phyloP scores from a whole-genome alignment of 2,888 invertebrate genomes.

The Malthinus seriepunctatus region DNA sequence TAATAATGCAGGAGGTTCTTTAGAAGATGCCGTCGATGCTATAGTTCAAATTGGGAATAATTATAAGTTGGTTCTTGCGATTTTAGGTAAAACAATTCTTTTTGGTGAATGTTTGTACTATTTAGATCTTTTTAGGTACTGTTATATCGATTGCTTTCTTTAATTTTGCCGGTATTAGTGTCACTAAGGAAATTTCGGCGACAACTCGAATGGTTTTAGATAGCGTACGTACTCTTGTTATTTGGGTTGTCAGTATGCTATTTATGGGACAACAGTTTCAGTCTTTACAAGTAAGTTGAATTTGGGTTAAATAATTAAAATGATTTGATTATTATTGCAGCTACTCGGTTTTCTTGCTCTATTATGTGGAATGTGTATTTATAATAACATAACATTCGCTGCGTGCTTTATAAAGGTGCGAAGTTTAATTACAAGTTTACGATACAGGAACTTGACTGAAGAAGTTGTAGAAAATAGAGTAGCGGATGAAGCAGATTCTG shows the following conservation, averaged over 20 bases:
- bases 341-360: slow-evolving; percentile 78
- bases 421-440: slow-evolving; percentile 29
- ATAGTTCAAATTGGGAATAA: slow-evolving; percentile 78
- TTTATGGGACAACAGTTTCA: slow-evolving; percentile 81
- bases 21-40: slow-evolving; percentile 88
- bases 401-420: slow-evolving; percentile 39
- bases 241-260: slow-evolving; percentile 81
- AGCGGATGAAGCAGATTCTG: slow-evolving; percentile 39
- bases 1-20: slow-evolving; percentile 69
- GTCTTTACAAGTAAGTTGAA: slow-evolving; percentile 64
- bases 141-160: slow-evolving; percentile 89
- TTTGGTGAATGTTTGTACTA: background rate
- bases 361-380: slow-evolving; percentile 80
- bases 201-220: slow-evolving; percentile 90
- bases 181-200: slow-evolving; percentile 92
- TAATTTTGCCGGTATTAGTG: slow-evolving; percentile 88
- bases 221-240: slow-evolving; percentile 79
- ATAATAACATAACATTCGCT: slow-evolving; percentile 61
- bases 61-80: slow-evolving; percentile 63
- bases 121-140: slow-evolving; percentile 61
- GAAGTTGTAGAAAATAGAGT: slow-evolving; percentile 48
- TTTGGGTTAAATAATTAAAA: background rate
- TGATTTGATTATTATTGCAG: slow-evolving; percentile 47
- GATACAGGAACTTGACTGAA: slow-evolving; percentile 42
- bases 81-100: slow-evolving; percentile 42